Evolutionary conservation across 1,140 invertebrate species (phyloP).

Genomic region (Rhopalosiphum maidis): DNA sequence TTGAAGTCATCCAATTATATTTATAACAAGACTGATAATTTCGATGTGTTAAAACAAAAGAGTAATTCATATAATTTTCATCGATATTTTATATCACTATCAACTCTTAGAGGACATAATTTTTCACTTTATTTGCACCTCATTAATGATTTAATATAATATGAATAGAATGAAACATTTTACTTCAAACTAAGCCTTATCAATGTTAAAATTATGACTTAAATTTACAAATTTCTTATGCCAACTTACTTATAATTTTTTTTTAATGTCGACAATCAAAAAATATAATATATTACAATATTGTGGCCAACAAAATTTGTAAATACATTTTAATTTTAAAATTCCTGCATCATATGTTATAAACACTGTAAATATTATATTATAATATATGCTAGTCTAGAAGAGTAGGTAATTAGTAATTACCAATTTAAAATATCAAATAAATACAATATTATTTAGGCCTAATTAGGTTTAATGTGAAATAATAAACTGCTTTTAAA

Average conservation of each 20-base stretch:
- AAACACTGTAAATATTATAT: constrained; percentile 47
- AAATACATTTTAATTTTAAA: constrained; percentile 42
- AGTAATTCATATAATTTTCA: constrained; percentile 23
- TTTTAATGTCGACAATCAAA: constrained; percentile 53
- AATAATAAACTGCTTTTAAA: constrained; percentile 37
- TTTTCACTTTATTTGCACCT: constrained; percentile 7
- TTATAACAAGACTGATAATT: constrained; percentile 55
- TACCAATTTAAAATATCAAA: constrained; percentile 41
- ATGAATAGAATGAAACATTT: constrained; percentile 32
- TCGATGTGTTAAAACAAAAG: constrained; percentile 42
- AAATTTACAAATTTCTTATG: constrained; percentile 24
- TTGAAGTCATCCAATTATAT: constrained; percentile 33
- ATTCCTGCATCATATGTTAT: constrained; percentile 5
- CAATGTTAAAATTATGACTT: constrained; percentile 7
- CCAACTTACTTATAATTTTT: constrained; percentile 7
- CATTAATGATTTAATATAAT: background rate
- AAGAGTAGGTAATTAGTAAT: constrained; percentile 12
- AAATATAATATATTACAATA: constrained; percentile 46
- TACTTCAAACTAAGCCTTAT: constrained; percentile 14
- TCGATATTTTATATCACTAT: constrained; percentile 42
- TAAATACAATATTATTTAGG: constrained; percentile 37
- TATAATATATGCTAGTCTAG: constrained; percentile 45
- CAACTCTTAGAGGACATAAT: background rate
- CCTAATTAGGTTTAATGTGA: constrained; percentile 41
- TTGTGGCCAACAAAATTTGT: constrained; percentile 56